Base-by-base conservation (phyloP, 64 coral and sea anemone species). In the Montipora cactus region DNA sequence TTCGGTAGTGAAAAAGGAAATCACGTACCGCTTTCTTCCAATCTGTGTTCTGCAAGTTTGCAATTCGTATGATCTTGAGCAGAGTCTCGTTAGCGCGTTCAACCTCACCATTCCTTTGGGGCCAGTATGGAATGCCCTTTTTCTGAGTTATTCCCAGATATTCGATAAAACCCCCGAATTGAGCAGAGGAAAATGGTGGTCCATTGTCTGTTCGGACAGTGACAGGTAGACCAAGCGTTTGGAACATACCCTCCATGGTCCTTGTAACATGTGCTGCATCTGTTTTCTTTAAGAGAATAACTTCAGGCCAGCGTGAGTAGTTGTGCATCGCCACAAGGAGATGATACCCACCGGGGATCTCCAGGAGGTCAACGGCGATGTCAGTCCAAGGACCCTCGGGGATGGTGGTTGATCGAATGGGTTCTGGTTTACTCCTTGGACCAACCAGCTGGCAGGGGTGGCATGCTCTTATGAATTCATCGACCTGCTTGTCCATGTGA, bases 241-340 rank as follows among this genome's bases (percentile, higher is more conserved):
- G 61, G 66, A 88, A 77, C 44, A 93, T 87, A 8, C 57, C 81
- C 57, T 93, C 91, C 55, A 87, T 64, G 21, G 81, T 81, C 47
- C 22, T 57, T 21, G 58, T 86, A 22, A 83, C 90, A 62, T 85
- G 90, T 5, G 51, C 15, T n/a, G 50, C 81, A 86, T 93, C 91
- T 79, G 91, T 77, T 45, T 93, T 87, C 72, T 71, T 77, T 1
- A 93, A 53, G 9, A 79, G 19, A 12, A 87, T 83, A 45, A 93
- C 82, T 53, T 93, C 91, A n/a, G 91, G 81, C 81, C 91, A 93
- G 14, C 81, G 81, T 5, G 49, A 87, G 19, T 47, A 87, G 18
- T 93, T 93, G 59, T 75, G 74, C 46, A 85, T 28, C 0, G 28
- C 83, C 1, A 87, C 83, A 49, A 84, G 81, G 11, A 84, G 53